phyloP scores from a whole-genome alignment of 2,797 vertebrate genomes.

The Amniataba percoides region DNA sequence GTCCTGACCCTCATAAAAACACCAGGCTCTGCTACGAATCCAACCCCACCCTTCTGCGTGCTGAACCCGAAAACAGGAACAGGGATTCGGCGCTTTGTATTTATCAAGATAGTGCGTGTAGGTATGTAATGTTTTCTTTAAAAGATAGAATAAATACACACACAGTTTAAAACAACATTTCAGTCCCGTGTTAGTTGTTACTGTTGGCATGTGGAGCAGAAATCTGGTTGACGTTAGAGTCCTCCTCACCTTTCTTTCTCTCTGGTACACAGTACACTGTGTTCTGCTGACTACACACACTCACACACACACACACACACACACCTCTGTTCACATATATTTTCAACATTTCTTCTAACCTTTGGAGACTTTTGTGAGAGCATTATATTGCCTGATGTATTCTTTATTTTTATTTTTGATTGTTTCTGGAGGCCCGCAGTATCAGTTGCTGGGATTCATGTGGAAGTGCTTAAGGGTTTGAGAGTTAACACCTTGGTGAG shows the following conservation, averaged over 20 bases:
- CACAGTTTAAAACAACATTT: slow-evolving; percentile 86
- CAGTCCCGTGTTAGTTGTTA: slow-evolving; percentile 79
- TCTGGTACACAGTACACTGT: slow-evolving; percentile 56
- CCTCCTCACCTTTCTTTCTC: slow-evolving; percentile 79
- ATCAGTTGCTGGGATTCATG: slow-evolving; percentile 89
- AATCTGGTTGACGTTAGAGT: slow-evolving; percentile 83
- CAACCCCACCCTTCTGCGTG: slow-evolving; percentile 54
- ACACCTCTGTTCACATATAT: slow-evolving; percentile 25
- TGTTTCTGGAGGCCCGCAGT: slow-evolving; percentile 88
- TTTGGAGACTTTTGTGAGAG: slow-evolving; percentile 69
- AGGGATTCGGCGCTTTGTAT: slow-evolving; percentile 74
- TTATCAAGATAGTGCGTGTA: slow-evolving; percentile 80
- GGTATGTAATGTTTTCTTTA: slow-evolving; percentile 86
- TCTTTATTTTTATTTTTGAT: slow-evolving; percentile 86
- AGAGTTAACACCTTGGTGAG: slow-evolving; percentile 99
- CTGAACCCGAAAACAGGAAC: slow-evolving; percentile 73
- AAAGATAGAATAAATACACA: slow-evolving; percentile 85
- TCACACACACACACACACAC: slow-evolving; percentile 17
- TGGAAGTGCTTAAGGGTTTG: slow-evolving; percentile 99
- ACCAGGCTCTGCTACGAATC: slow-evolving; percentile 48
- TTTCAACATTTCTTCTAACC: slow-evolving; percentile 46
- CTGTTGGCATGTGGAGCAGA: slow-evolving; percentile 81
- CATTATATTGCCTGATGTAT: slow-evolving; percentile 88
- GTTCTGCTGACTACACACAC: slow-evolving; percentile 81
- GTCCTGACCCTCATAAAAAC: slow-evolving; percentile 79